Evolutionary conservation across 2,113 vertebrate genomes (phyloP).

Genomic region (Microcebus griseorufus): DNA sequence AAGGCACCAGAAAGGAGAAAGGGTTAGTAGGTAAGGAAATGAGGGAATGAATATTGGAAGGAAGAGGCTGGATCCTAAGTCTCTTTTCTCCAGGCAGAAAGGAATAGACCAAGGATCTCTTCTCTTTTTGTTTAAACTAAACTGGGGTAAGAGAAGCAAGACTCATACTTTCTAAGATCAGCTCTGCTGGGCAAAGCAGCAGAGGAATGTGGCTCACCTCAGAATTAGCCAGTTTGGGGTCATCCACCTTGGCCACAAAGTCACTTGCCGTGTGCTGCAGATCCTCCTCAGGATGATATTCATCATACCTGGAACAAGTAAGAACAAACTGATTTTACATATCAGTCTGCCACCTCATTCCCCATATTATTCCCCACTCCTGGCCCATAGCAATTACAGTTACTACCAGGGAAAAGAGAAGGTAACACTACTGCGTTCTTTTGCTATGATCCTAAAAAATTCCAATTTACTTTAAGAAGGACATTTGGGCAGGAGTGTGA

Average conservation of each 20-base stretch:
- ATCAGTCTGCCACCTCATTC: background rate
- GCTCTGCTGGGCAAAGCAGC: background rate
- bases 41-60: background rate
- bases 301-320: slow-evolving; percentile 89
- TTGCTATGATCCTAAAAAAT: background rate
- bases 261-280: slow-evolving; percentile 94
- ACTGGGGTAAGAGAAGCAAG: background rate
- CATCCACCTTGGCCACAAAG: slow-evolving; percentile 96
- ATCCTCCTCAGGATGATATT: slow-evolving; percentile 94
- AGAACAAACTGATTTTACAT: background rate
- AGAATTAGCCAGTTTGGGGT: slow-evolving; percentile 96
- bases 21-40: background rate
- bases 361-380: background rate
- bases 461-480: background rate
- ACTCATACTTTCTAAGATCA: background rate
- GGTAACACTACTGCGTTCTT: background rate
- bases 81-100: background rate
- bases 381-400: rapidly evolving
- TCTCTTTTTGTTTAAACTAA: background rate
- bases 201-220: slow-evolving; percentile 88
- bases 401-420: background rate
- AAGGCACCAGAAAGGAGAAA: slow-evolving; percentile 26
- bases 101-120: background rate
- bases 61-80: background rate
- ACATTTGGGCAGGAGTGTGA: background rate